These are phyloP conservation scores for Lasioglossum vierecki DNA, from an alignment of 2,888 invertebrate species.

Conservation along the genomic window DNA sequence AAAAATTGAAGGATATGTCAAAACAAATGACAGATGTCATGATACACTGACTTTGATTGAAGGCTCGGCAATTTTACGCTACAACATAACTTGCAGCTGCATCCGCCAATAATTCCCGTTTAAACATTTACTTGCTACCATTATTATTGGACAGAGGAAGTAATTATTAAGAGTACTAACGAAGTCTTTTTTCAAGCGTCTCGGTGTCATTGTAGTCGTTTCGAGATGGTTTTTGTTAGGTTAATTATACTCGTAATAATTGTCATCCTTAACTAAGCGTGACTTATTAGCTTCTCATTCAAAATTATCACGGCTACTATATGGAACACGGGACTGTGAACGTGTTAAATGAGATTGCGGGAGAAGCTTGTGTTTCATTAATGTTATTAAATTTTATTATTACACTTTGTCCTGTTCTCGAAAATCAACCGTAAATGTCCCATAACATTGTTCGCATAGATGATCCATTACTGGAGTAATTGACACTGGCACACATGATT, in stretches of 20 bases:
- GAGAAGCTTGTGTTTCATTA: background rate
- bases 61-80: no score
- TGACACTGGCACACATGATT: background rate
- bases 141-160: no score
- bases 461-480: background rate
- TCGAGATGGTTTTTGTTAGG: background rate
- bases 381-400: background rate
- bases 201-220: background rate
- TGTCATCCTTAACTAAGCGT: background rate
- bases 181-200: background rate
- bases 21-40: no score
- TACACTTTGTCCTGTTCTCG: background rate
- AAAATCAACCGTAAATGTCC: background rate
- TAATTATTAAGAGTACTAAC: background rate
- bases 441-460: background rate
- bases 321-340: background rate
- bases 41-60: no score
- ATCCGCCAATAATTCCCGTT: no score
- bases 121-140: no score
- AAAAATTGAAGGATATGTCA: no score
- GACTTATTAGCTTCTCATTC: background rate
- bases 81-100: no score
- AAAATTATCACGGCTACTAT: background rate
- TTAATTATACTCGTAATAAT: background rate
- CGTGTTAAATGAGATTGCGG: background rate